A percentile compares a stretch with the other conserved stretches of the same genome.
phyloP scores from a whole-genome alignment of 2,113 vertebrate genomes.

The Prinia subflava region DNA sequence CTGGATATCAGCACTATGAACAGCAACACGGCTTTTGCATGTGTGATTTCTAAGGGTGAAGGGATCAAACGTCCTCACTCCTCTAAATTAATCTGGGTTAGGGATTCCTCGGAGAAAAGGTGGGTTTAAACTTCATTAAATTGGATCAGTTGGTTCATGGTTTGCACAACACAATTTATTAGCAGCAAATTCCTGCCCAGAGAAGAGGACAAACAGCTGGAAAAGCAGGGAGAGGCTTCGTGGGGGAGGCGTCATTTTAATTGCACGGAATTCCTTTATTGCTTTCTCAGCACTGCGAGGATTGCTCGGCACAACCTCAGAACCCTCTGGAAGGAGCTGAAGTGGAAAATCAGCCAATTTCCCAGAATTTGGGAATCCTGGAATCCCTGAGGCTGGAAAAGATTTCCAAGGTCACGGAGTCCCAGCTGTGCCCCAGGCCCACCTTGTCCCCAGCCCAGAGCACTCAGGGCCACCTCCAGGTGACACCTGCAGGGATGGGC shows the following conservation, averaged over 20 bases:
- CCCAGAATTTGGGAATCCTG: fast-evolving
- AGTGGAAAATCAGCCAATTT: not conserved
- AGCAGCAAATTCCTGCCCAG: not conserved
- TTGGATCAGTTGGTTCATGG: not conserved
- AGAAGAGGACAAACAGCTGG: not conserved
- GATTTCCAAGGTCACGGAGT: not conserved
- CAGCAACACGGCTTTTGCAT: not conserved
- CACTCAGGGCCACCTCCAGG: not conserved
- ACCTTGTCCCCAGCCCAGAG: not conserved
- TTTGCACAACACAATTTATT: not conserved
- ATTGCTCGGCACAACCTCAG: not conserved
- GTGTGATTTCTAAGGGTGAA: not conserved
- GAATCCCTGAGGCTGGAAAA: not conserved
- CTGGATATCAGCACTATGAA: not conserved
- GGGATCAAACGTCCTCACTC: not conserved
- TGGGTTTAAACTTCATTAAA: not conserved
- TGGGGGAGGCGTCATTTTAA: not conserved
- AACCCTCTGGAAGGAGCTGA: not conserved
- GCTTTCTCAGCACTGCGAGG: not conserved
- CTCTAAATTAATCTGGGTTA: not conserved
- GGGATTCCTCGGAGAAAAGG: not conserved
- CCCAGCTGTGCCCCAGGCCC: not conserved
- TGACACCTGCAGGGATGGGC: too few relatives aligned
- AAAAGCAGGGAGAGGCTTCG: not conserved
- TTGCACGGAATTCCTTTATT: not conserved